A percentile compares a stretch with the other conserved stretches of the same genome.
Evolutionary conservation across 2,113 vertebrate species (phyloP).

Genomic region (Catharus minimus): DNA sequence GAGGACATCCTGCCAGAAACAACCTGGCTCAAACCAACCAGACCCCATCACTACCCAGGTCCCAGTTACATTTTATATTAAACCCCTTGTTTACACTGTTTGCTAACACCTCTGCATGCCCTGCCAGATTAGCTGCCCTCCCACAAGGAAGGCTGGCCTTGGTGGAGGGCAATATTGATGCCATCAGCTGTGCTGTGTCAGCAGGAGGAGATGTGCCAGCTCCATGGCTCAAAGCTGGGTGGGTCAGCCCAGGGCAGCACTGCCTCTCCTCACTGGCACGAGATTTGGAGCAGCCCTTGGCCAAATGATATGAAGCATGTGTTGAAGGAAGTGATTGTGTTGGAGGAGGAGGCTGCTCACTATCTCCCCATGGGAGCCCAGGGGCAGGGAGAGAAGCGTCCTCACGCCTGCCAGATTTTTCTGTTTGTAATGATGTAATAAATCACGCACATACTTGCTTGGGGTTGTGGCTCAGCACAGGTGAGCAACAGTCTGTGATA

Average conservation of each 20-base stretch:
- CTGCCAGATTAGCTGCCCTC: background rate
- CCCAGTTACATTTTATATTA: background rate
- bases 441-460: conserved; percentile 2
- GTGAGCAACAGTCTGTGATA: background rate
- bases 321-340: background rate
- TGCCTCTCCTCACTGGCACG: background rate
- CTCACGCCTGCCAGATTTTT: conserved; percentile 28
- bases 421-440: conserved; percentile 14
- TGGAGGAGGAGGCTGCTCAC: background rate
- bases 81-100: background rate
- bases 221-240: background rate
- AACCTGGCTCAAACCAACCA: background rate
- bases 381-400: conserved; percentile 48
- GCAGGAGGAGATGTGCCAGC: background rate
- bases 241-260: background rate
- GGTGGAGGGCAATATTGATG: background rate
- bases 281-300: background rate
- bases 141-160: background rate
- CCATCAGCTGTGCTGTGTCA: background rate
- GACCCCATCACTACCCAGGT: background rate
- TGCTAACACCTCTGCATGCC: background rate
- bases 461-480: background rate
- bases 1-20: background rate
- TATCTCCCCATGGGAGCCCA: background rate
- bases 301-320: background rate